A percentile compares a stretch with the other conserved stretches of the same genome.
These are phyloP conservation scores for Aphrophora alni DNA, from an alignment of 2,888 invertebrate genomes.

Conservation along the genomic window DNA sequence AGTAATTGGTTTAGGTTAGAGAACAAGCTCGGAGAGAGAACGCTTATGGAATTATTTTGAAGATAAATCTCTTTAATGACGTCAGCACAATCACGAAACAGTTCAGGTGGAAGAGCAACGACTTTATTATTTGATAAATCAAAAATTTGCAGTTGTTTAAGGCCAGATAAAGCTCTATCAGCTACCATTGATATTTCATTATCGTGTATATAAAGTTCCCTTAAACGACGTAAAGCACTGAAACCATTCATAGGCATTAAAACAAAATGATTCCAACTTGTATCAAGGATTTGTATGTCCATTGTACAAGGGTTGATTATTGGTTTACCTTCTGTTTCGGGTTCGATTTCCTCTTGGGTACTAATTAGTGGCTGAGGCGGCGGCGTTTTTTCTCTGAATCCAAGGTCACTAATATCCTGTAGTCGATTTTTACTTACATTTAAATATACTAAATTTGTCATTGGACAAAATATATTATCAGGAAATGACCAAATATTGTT, in stretches of 20 bases:
- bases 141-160: slow-evolving; percentile 82
- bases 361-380: slow-evolving; percentile 70
- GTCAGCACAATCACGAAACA: slow-evolving; percentile 80
- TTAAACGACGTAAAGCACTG: slow-evolving; percentile 76
- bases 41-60: slow-evolving; percentile 90
- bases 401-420: slow-evolving; percentile 86
- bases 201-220: slow-evolving; percentile 81
- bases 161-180: slow-evolving; percentile 80
- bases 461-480: slow-evolving; percentile 82
- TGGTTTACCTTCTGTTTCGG: slow-evolving; percentile 52
- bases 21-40: slow-evolving; percentile 83
- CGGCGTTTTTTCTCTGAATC: slow-evolving; percentile 74
- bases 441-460: slow-evolving; percentile 77
- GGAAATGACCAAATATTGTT: slow-evolving; percentile 92
- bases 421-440: slow-evolving; percentile 88
- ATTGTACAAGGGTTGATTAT: slow-evolving; percentile 65
- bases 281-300: slow-evolving; percentile 82
- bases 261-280: slow-evolving; percentile 85
- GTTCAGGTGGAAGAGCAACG: slow-evolving; percentile 82
- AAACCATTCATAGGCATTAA: slow-evolving; percentile 84
- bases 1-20: slow-evolving; percentile 83
- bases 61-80: slow-evolving; percentile 87
- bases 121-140: slow-evolving; percentile 92
- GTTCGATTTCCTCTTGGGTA: slow-evolving; percentile 61
- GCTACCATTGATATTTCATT: slow-evolving; percentile 90